Base-by-base conservation (phyloP, 1,140 invertebrate species). In the Carposina sasakii region DNA sequence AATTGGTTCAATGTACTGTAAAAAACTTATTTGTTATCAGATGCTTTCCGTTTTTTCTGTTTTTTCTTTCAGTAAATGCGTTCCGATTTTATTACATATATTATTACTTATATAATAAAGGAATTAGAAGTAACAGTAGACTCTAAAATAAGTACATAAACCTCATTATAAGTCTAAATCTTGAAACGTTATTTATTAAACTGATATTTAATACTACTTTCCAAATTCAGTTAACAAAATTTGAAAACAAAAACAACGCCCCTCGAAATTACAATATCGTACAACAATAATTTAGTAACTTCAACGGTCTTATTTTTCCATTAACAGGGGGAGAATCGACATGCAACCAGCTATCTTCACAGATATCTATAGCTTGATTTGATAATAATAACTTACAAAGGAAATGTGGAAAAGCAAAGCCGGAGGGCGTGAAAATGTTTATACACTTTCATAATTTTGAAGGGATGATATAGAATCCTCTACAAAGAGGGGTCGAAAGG, bases 371-470 rank as follows among this genome's bases (percentile, higher is more conserved):
- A 68, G 62, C 60, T 73, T 81, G 76, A 84, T 84, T 84, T 81
- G 77, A 84, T 84, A 81, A 83, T 81, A 83, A 84, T 81, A 84
- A 76, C 56, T 71, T 74, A 52, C 57, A 68, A 60, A 57, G 60
- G 66, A 74, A 75, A 69, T 60, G 67, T 70, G 65, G 70, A 68
- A 71, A 76, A 68, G 62, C 68, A 51, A 64, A 71, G 71, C 65
- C 51, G 60, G 53, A 53, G 76, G 81, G 77, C 69, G 77, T 81
- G 75, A 81, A 76, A 83, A 81, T 84, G 73, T 84, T 84, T 81
- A 81, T 81, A 84, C 77, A 77, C 75, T 79, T 78, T 81, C 73
- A 84, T 84, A 81, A 84, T 84, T 83, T 78, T 58, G 67, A 81
- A 63, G 77, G 77, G 78, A 74, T 81, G 67, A 71, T 74, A 76